A percentile compares a stretch with the other conserved stretches of the same genome.
phyloP scores from a whole-genome alignment of 1,140 invertebrate species.

The Aphaenogaster floridana region DNA sequence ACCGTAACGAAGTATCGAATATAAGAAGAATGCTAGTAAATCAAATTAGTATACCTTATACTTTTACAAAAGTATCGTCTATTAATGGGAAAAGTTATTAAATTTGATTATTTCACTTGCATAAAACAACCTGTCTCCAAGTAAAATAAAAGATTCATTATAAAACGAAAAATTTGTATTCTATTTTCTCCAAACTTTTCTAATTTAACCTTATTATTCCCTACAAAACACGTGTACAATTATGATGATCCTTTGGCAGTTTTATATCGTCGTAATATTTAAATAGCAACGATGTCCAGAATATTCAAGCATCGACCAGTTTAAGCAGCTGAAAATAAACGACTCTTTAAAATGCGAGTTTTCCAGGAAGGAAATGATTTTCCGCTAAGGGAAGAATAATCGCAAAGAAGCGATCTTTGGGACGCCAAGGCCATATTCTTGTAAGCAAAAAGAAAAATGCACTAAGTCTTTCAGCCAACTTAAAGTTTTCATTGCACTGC shows the following conservation, averaged over 20 bases:
- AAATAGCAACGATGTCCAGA: not conserved
- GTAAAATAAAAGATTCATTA: not conserved
- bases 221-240: not conserved
- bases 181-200: conserved; percentile 5
- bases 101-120: conserved; percentile 16
- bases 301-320: not conserved
- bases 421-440: not conserved
- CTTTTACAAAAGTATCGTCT: not conserved
- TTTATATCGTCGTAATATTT: not conserved
- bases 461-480: not conserved
- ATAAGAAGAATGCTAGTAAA: not conserved
- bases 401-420: conserved; percentile 20
- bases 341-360: conserved; percentile 17
- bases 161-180: not conserved
- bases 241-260: not conserved
- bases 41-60: conserved; percentile 37
- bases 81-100: conserved; percentile 32
- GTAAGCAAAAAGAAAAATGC: not conserved
- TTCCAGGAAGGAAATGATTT: conserved; percentile 7
- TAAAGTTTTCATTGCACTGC: conserved; percentile 51
- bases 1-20: conserved; percentile 7
- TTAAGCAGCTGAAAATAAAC: conserved; percentile 6
- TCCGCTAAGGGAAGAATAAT: conserved; percentile 43
- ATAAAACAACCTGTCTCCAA: not conserved
- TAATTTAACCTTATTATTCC: conserved; percentile 13